Base-by-base conservation (phyloP, 1,140 invertebrate species). In the Vanessa tameamea region DNA sequence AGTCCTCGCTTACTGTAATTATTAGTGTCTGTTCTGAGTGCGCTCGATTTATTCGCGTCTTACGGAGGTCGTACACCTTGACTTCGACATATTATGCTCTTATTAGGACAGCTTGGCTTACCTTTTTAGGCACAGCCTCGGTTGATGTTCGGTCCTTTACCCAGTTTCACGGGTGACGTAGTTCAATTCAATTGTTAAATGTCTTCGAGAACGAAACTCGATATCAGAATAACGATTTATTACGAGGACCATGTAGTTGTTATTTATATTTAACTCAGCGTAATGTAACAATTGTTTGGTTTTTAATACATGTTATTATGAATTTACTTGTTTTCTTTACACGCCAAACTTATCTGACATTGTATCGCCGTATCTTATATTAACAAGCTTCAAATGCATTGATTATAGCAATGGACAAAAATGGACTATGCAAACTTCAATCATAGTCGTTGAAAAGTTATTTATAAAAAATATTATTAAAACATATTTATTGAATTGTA, bases 141-240 rank as follows among this genome's bases (percentile, higher is more conserved):
- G 61, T 83, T 81, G 79, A 82, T 83, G 82, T 81, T 77, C 78
- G 80, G 79, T 82, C 82, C 87, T 88, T 89, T 87, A 89, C 88
- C 85, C 78, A 89, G 81, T 90, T 90, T 87, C 77, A 72, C 78
- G 76, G 75, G 75, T 87, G 85, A 86, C 84, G 83, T 86, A 82
- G 70, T 75, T 70, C 71, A 64, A 78, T 80, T 74, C 73, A 68
- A 78, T 77, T 75, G 71, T 70, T 75, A 78, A 78, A 91, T 94
- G 93, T 94, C 93, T 78, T 94, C 92, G 79, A 88, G 90, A 63
- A 89, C 89, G 65, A 94, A 94, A 89, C 80, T 93, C 15, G 87
- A 93, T 82, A 94, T 94, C 82, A 87, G 94, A 78, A 93, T 94
- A 77, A 94, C 93, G 11, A 93, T 94, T 73, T 94, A 92, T 87